Conservation (phyloP, 2,888 invertebrate species). For the Himalopsyche anomala region DNA sequence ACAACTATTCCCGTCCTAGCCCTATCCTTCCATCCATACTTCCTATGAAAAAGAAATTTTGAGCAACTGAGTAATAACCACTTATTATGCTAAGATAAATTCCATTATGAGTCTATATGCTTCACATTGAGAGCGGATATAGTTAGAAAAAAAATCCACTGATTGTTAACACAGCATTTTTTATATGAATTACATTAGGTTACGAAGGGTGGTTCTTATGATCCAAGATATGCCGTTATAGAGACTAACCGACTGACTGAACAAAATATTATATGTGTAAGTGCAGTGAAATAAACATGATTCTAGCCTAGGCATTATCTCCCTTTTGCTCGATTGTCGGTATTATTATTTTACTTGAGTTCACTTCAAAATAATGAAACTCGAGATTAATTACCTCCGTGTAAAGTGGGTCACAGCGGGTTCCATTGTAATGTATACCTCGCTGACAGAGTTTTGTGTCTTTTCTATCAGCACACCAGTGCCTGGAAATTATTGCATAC, state of each 20-base stretch:
- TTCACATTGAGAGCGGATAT: no score
- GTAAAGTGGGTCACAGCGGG: slow-evolving; percentile 50
- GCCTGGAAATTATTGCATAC: background rate
- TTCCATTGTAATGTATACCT: slow-evolving; percentile 6
- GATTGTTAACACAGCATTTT: no score
- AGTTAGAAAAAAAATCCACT: no score
- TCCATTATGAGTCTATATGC: no score
- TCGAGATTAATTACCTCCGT: slow-evolving; percentile 47
- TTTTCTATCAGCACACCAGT: background rate
- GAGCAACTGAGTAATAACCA: no score
- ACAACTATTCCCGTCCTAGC: no score
- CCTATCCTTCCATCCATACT: no score
- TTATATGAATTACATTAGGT: no score
- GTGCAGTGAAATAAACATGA: background rate
- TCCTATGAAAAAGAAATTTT: no score
- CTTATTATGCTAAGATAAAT: no score
- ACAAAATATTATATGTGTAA: background rate
- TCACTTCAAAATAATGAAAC: slow-evolving; percentile 47
- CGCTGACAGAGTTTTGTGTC: background rate
- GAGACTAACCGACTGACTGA: background rate
- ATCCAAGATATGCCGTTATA: background rate
- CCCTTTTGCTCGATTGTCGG: background rate
- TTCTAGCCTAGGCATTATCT: background rate
- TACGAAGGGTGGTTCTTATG: no score
- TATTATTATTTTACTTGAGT: slow-evolving; percentile 44